These are phyloP conservation scores for Setipinna tenuifilis DNA, from an alignment of 2,797 vertebrate genomes.

Conservation along the genomic window DNA sequence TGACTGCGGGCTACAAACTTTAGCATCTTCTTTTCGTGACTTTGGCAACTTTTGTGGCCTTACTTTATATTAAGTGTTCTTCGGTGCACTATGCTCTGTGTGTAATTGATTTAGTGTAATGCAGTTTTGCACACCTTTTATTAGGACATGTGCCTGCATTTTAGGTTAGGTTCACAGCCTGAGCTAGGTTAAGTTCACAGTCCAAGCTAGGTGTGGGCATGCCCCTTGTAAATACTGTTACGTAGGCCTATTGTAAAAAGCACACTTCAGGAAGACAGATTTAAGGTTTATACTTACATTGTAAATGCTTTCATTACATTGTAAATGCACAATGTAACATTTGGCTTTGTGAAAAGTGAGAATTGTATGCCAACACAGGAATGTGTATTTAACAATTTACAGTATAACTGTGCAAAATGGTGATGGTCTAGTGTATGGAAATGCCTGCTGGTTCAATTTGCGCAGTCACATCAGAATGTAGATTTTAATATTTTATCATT, in stretches of 20 bases:
- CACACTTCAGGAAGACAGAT: neutral
- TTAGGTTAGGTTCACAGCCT: neutral
- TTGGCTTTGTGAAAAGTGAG: neutral
- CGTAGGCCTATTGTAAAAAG: neutral
- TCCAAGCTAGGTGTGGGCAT: neutral
- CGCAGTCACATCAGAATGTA: neutral
- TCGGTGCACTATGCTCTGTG: neutral
- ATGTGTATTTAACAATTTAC: neutral
- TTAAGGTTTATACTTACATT: neutral
- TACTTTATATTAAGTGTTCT: neutral
- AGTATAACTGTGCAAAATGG: neutral
- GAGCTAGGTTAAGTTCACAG: neutral
- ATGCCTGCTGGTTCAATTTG: neutral
- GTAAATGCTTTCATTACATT: neutral
- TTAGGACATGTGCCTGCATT: neutral
- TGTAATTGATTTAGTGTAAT: constrained; percentile 13
- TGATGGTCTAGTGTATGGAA: neutral
- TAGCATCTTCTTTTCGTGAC: neutral
- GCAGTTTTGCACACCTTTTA: neutral
- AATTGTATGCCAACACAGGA: neutral
- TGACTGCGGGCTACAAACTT: neutral
- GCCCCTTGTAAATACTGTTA: neutral
- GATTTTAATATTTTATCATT: neutral
- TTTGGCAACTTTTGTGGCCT: neutral
- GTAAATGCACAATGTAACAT: neutral